A percentile compares a stretch with the other conserved stretches of the same genome.
phyloP scores from a whole-genome alignment of 1,140 invertebrate genomes.

The Zaprionus ornatus region DNA sequence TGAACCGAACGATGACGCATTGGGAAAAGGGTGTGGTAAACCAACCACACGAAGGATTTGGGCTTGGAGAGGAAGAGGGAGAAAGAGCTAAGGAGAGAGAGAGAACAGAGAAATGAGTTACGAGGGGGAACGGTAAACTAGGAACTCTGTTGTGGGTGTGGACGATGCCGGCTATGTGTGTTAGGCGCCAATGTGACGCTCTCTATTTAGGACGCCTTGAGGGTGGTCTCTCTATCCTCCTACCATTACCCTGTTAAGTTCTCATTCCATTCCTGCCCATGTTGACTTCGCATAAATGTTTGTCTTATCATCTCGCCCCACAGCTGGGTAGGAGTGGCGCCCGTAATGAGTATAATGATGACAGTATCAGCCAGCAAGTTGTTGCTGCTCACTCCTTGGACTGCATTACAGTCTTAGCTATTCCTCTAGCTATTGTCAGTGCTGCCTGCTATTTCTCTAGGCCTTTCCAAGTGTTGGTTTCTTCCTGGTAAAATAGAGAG shows the following conservation, averaged over 20 bases:
- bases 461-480: conserved; percentile 58
- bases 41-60: conserved; percentile 44
- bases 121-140: neutral
- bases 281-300: conserved; percentile 50
- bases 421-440: neutral
- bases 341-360: conserved; percentile 64
- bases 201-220: conserved; percentile 29
- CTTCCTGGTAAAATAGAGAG: neutral
- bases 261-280: neutral
- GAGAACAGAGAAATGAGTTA: neutral
- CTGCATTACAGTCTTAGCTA: neutral
- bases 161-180: conserved; percentile 12
- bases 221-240: conserved; percentile 10
- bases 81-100: neutral
- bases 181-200: conserved; percentile 47
- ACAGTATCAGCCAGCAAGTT: conserved; percentile 59
- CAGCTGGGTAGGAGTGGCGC: neutral
- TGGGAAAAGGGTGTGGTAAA: conserved; percentile 60
- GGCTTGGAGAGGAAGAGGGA: neutral
- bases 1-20: conserved; percentile 57
- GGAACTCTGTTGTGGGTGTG: conserved; percentile 11
- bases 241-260: neutral
- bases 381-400: conserved; percentile 25
- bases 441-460: neutral
- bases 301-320: conserved; percentile 13